Evolutionary conservation across 2,888 invertebrate genomes (phyloP).

Genomic region (Phragmatobia fuliginosa): DNA sequence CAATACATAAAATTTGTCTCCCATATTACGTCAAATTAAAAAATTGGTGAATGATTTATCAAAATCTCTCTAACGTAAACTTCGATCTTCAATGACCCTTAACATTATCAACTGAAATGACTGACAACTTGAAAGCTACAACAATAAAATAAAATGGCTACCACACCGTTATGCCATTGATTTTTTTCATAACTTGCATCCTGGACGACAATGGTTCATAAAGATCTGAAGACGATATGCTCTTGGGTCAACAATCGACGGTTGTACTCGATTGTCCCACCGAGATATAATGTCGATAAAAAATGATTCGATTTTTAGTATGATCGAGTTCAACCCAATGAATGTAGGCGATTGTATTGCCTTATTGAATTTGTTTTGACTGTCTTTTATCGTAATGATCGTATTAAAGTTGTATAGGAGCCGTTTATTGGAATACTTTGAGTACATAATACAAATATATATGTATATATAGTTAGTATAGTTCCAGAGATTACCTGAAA

Average conservation of each 20-base stretch:
- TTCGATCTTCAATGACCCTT: constrained; percentile 17
- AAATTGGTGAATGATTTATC: constrained; percentile 1
- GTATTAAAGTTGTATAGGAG: constrained; percentile 22
- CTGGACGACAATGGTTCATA: constrained; percentile 74
- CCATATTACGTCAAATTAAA: neutral
- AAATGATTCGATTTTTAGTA: constrained; percentile 65
- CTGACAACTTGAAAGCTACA: constrained; percentile 21
- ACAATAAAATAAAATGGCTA: constrained; percentile 48
- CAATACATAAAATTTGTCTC: neutral
- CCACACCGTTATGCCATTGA: constrained; percentile 65
- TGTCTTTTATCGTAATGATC: constrained; percentile 44
- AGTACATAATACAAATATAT: constrained; percentile 13
- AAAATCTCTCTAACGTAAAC: constrained; percentile 5
- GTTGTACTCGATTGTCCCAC: constrained; percentile 72
- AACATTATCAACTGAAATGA: constrained; percentile 34
- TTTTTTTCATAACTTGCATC: constrained; percentile 64
- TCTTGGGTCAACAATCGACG: constrained; percentile 76
- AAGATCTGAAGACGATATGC: constrained; percentile 77
- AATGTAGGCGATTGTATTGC: constrained; percentile 43
- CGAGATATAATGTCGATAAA: constrained; percentile 71
- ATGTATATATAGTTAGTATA: no score
- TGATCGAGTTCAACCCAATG: constrained; percentile 53
- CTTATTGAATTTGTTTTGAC: constrained; percentile 43
- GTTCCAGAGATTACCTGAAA: no score
- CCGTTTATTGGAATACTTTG: constrained; percentile 15